Percentiles rank a stretch among this genome's conserved stretches.
These are phyloP conservation scores for Drosophila kikkawai DNA, from an alignment of 1,140 invertebrate genomes.

Conservation along the genomic window DNA sequence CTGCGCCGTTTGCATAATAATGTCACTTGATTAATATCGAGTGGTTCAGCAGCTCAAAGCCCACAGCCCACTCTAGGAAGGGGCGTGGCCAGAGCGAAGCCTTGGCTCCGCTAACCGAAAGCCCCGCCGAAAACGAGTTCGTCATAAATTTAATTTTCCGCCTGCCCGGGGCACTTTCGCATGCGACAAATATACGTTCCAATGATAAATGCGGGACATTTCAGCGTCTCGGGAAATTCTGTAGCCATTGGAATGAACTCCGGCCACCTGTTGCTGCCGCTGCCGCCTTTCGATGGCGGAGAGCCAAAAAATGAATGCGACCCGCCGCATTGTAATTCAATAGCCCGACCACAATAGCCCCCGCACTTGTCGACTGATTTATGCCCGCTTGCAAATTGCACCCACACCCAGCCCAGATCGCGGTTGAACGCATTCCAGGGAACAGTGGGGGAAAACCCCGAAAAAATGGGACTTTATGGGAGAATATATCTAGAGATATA, in stretches of 20 bases:
- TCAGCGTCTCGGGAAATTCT: slow-evolving; percentile 79
- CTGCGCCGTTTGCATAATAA: slow-evolving; percentile 74
- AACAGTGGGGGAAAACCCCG: slow-evolving; percentile 48
- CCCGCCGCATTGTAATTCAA: slow-evolving; percentile 70
- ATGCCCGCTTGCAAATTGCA: slow-evolving; percentile 77
- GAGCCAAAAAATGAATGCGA: slow-evolving; percentile 56
- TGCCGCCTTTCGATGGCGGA: slow-evolving; percentile 18
- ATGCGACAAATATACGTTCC: slow-evolving; percentile 71
- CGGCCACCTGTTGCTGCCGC: slow-evolving; percentile 50
- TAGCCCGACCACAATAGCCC: slow-evolving; percentile 68
- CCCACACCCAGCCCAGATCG: slow-evolving; percentile 67
- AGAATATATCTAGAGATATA: not conserved
- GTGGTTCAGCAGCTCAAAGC: slow-evolving; percentile 24
- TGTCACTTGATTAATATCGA: slow-evolving; percentile 76
- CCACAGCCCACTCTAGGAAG: slow-evolving; percentile 20
- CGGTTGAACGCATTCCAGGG: slow-evolving; percentile 71
- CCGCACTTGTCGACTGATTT: slow-evolving; percentile 78
- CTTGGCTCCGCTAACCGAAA: slow-evolving; percentile 16
- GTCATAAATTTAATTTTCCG: slow-evolving; percentile 68
- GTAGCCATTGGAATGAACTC: slow-evolving; percentile 36
- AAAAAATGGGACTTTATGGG: not conserved
- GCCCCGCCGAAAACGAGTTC: slow-evolving; percentile 50
- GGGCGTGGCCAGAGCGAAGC: slow-evolving; percentile 48
- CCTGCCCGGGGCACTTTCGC: slow-evolving; percentile 60
- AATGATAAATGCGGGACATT: slow-evolving; percentile 74